Conservation (phyloP, 2,888 invertebrate species). For the Malacosoma neustria region DNA sequence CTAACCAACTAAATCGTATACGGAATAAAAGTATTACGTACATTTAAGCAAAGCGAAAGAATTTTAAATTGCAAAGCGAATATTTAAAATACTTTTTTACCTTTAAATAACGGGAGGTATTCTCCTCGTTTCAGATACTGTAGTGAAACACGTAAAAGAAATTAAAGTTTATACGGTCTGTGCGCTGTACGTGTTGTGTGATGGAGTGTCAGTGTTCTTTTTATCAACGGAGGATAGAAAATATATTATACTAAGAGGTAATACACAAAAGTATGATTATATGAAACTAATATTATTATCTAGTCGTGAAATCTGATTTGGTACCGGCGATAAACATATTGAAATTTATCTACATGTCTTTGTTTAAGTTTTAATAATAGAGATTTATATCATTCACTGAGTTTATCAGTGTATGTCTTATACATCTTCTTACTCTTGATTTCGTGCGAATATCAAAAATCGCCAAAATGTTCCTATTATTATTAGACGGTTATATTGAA, state of each 20-base stretch:
- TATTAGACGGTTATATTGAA: too few species aligned
- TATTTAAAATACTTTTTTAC: constrained; percentile 1
- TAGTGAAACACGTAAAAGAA: constrained; percentile 22
- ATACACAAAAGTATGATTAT: constrained; percentile 9
- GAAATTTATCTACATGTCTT: too few species aligned
- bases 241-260: constrained; percentile 46
- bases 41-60: background rate
- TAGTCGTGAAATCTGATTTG: too few species aligned
- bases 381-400: too few species aligned
- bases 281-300: background rate
- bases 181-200: constrained; percentile 27
- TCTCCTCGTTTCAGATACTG: constrained; percentile 56
- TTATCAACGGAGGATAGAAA: constrained; percentile 31
- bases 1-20: too few species aligned
- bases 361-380: too few species aligned
- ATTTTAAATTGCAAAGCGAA: constrained; percentile 14
- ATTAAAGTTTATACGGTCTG: constrained; percentile 12
- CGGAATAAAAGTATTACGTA: too few species aligned
- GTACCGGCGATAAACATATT: too few species aligned
- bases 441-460: too few species aligned
- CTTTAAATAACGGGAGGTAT: constrained; percentile 4
- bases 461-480: too few species aligned
- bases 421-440: too few species aligned
- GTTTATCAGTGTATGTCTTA: too few species aligned
- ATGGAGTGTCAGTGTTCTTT: constrained; percentile 38